Conservation (phyloP, 2,113 vertebrate genomes). For the Mus pahari region DNA sequence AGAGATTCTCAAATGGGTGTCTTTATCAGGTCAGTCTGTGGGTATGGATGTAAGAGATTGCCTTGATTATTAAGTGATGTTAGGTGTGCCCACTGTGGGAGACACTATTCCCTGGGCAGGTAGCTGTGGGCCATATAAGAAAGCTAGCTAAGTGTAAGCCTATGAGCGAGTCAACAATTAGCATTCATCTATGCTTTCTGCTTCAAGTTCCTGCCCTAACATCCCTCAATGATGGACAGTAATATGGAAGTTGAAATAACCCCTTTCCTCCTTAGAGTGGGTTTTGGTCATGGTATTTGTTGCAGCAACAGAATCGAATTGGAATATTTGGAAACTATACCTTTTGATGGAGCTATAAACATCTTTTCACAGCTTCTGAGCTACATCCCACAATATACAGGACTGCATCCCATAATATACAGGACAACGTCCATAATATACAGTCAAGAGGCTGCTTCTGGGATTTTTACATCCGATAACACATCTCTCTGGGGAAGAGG, state of each 20-base stretch:
- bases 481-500: not conserved
- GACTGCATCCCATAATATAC: not conserved
- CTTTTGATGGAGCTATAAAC: not conserved
- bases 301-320: not conserved
- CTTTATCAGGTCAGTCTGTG: not conserved
- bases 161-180: not conserved
- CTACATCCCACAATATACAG: not conserved
- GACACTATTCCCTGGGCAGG: not conserved
- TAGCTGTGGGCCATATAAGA: not conserved
- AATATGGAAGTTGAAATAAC: not conserved
- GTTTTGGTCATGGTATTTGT: not conserved
- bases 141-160: not conserved
- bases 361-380: not conserved
- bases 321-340: not conserved
- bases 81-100: too few relatives aligned
- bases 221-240: too few relatives aligned
- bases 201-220: not conserved
- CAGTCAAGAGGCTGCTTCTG: not conserved
- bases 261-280: not conserved
- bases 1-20: not conserved
- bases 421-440: not conserved
- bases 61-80: not conserved
- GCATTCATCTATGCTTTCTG: not conserved
- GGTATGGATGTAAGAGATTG: not conserved
- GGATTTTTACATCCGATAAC: not conserved